Evolutionary conservation across 1,140 invertebrate species (phyloP).

Genomic region (Drosophila bocki): DNA sequence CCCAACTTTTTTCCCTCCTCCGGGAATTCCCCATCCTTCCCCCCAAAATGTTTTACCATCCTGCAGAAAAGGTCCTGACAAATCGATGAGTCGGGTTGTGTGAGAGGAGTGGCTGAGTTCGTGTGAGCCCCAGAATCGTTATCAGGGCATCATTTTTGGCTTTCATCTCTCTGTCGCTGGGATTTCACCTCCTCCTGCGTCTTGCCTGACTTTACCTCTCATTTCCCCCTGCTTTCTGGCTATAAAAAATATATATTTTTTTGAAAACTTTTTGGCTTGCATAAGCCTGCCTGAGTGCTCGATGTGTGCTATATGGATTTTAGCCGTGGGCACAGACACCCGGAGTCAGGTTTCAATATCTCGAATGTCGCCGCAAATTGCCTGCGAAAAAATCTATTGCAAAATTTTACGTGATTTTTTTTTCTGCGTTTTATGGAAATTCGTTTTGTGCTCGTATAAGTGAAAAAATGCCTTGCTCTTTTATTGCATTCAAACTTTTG

Average conservation of each 20-base stretch:
- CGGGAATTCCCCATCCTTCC: neutral
- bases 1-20: slow-evolving; percentile 22
- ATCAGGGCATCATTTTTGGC: slow-evolving; percentile 50
- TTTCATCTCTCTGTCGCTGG: slow-evolving; percentile 46
- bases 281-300: slow-evolving; percentile 37
- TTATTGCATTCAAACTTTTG: slow-evolving; percentile 37
- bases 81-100: slow-evolving; percentile 49
- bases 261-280: slow-evolving; percentile 44
- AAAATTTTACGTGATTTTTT: slow-evolving; percentile 27
- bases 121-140: slow-evolving; percentile 35
- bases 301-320: slow-evolving; percentile 24
- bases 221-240: slow-evolving; percentile 1
- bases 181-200: slow-evolving; percentile 1
- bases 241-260: slow-evolving; percentile 37
- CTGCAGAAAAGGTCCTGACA: slow-evolving; percentile 33
- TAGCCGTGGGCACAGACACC: neutral
- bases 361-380: slow-evolving; percentile 31
- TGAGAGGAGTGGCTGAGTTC: slow-evolving; percentile 8
- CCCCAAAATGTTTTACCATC: neutral
- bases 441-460: slow-evolving; percentile 25
- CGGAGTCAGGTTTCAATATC: slow-evolving; percentile 39
- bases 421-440: slow-evolving; percentile 26
- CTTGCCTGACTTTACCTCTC: neutral
- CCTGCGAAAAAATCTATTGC: slow-evolving; percentile 49
- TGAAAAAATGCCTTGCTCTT: slow-evolving; percentile 22